Evolutionary conservation across 2,113 vertebrate species (phyloP), one percentile per base, ranked within the genome.

Genomic region (Vicugna pacos): DNA sequence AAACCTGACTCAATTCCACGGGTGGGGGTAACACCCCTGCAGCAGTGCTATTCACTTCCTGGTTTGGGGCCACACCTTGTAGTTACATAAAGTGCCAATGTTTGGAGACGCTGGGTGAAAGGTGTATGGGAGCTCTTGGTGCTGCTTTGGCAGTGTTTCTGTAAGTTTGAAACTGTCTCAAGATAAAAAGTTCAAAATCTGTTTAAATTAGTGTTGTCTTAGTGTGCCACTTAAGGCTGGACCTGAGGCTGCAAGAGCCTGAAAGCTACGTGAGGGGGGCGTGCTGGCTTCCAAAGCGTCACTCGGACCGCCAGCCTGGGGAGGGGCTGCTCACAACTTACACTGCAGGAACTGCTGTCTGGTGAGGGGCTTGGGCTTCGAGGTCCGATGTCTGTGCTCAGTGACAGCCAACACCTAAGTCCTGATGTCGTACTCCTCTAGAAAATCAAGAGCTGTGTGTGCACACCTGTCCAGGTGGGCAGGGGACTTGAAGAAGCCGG

Each of bases 381-480:
- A 93, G 32, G 77, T 89, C 83, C 72, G 88, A 12, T 97, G 97
- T 32, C 94, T 98, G 4, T 76, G 77, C 16, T 98, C 54, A n/a
- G 96, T 58, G 26, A 46, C 2, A 8, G 98, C 98, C 79, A 98
- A 97, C 42, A 98, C 98, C 11, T 98, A 98, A 0, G 95, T 98
- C 95, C 98, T 98, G 80, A 98, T 97, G 46, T 96, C 97, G 60
- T 84, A 97, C 28, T 98, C 98, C 64, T 99, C 99, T 99, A 98
- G 73, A 98, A 98, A 67, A 92, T 16, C 22, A 97, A 97, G 50
- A 95, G 52, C 20, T 62, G 24, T 83, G 15, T 96, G 38, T 94
- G 70, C 6, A 65, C n/a, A 70, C 9, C 70, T 60, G 35, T 69
- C 50, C 79, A 12, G 42, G 32, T 54, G 16, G 15, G 48, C 69